Percentiles rank a stretch among this genome's conserved stretches.
Conservation (phyloP, 2,888 invertebrate genomes). For the Chouioia cunea region DNA sequence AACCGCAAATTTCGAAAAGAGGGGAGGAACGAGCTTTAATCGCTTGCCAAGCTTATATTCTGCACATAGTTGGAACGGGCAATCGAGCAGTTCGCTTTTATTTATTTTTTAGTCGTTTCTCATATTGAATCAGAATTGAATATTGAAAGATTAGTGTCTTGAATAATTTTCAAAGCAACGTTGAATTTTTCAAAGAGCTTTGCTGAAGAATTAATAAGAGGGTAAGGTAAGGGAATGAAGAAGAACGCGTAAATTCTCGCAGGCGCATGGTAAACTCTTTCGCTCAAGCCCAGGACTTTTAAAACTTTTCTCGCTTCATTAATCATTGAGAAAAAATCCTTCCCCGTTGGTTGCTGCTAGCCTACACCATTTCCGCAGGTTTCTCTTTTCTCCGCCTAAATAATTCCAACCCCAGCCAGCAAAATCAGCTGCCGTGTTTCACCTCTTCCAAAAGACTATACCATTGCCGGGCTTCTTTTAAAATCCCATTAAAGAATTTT, state of each 20-base stretch:
- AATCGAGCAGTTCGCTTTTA: conserved; percentile 8
- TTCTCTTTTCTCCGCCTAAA: conserved; percentile 6
- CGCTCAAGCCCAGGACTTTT: conserved; percentile 9
- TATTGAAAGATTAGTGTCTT: conserved; percentile 16
- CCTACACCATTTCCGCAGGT: too few species aligned
- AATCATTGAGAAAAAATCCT: conserved; percentile 33
- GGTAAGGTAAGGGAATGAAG: too few species aligned
- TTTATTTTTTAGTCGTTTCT: background rate
- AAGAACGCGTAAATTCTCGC: conserved; percentile 10
- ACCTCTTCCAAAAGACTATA: background rate
- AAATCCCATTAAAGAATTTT: conserved; percentile 40
- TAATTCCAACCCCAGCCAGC: conserved; percentile 20
- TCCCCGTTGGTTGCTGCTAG: conserved; percentile 3
- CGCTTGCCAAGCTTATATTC: too few species aligned
- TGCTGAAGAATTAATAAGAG: conserved; percentile 19
- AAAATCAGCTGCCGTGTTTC: conserved; percentile 13
- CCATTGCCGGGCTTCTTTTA: conserved; percentile 15
- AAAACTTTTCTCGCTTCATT: conserved; percentile 35
- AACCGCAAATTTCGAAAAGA: too few species aligned
- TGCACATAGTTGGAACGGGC: conserved; percentile 18
- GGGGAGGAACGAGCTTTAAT: too few species aligned
- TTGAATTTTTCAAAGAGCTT: conserved; percentile 18
- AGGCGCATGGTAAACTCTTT: conserved; percentile 7
- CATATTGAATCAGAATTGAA: background rate
- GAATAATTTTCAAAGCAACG: conserved; percentile 7